Evolutionary conservation across 1,140 invertebrate genomes (phyloP).

Genomic region (Pachypeltis micranthus): DNA sequence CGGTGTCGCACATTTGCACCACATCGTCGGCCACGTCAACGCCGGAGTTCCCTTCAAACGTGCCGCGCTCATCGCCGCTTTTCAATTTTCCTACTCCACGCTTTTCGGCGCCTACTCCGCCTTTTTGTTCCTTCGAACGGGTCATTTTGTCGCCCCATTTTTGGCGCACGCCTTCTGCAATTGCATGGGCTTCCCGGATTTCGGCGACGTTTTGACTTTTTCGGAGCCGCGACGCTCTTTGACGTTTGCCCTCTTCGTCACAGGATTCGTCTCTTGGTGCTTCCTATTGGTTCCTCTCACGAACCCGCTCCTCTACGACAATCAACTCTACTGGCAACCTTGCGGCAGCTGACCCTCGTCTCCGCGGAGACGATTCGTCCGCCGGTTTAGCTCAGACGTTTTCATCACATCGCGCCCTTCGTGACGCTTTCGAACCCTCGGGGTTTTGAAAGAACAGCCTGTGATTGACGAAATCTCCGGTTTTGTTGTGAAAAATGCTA

Average conservation of each 20-base stretch:
- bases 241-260: slow-evolving; percentile 54
- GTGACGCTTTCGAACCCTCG: no score
- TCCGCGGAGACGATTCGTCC: no score
- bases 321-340: slow-evolving; percentile 17
- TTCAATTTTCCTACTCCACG: slow-evolving; percentile 84
- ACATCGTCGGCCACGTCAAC: slow-evolving; percentile 54
- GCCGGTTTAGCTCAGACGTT: no score
- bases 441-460: no score
- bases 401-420: no score
- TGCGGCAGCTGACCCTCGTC: slow-evolving; percentile 5
- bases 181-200: slow-evolving; percentile 88
- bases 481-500: no score
- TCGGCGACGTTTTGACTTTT: slow-evolving; percentile 60
- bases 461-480: no score
- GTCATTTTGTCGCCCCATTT: slow-evolving; percentile 79
- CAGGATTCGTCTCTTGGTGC: slow-evolving; percentile 67
- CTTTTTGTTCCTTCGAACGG: slow-evolving; percentile 71
- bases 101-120: slow-evolving; percentile 89
- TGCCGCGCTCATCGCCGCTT: slow-evolving; percentile 38
- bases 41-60: slow-evolving; percentile 51
- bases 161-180: slow-evolving; percentile 89
- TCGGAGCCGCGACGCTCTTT: slow-evolving; percentile 47
- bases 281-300: slow-evolving; percentile 65
- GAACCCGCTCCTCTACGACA: slow-evolving; percentile 53
- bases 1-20: slow-evolving; percentile 44